Evolutionary conservation across 2,888 invertebrate genomes (phyloP), one percentile per base, ranked within the genome.

Genomic region (Melanostoma scalare): DNA sequence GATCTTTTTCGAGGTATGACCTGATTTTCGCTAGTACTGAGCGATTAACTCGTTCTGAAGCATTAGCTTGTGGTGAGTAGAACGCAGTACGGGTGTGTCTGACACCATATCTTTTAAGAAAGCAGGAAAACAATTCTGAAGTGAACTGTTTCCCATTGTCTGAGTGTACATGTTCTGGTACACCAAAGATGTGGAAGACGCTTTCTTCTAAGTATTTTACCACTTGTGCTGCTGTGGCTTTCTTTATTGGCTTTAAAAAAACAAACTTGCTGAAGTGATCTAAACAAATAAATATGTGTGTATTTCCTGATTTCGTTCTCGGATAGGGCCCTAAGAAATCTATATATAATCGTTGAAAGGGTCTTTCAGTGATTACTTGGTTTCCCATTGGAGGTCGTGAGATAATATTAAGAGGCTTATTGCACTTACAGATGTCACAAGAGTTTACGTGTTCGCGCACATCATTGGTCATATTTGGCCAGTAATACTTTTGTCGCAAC

Each of bases 51-150:
- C 88, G 69, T 71, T 90, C 89, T 0, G 88, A 88, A 3, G 88
- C 88, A 74, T 90, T 90, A 0, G 78, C 76, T 77, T 89, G 89
- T 0, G 89, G 88, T 31, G 88, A 87, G 65, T 89, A 89, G 4
- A 60, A 60, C 1, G 87, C 85, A 40, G 85, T 88, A 52, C 76
- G 86, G 87, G 86, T 20, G 1, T 20, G 20, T 20, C 20, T 20
- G 20, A 20, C 20, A 0, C 20, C 20, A 1, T 20, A 20, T 20
- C 20, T 20, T 20, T 20, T 20, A 20, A 20, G 20, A 20, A 20
- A 20, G 20, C 20, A 20, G 20, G 20, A 20, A 20, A 20, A 20
- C 20, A 20, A 1, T 20, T 20, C 20, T 20, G 20, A 20, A 20
- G 20, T 20, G 20, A 20, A 20, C 20, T 20, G 20, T 20, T 20